phyloP scores from a whole-genome alignment of 2,113 vertebrate genomes.

The Entosphenus tridentatus region DNA sequence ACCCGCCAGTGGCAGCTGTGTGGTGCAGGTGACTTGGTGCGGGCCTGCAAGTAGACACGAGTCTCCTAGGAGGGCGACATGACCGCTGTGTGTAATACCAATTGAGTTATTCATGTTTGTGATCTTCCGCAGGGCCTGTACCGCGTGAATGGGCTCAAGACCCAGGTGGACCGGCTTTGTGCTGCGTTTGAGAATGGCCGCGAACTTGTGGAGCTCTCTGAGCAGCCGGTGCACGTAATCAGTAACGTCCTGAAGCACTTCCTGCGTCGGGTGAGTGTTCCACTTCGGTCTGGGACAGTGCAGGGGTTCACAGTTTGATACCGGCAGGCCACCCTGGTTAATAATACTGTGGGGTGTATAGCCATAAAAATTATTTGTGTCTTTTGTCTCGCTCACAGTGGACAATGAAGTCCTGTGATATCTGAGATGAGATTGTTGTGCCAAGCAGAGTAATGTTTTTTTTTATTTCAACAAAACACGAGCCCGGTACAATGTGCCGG shows the following conservation, averaged over 20 bases:
- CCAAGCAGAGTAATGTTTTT: not conserved
- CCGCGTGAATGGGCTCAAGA: slow-evolving; percentile 56
- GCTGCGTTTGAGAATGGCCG: slow-evolving; percentile 53
- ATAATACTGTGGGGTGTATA: not conserved
- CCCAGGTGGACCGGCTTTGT: slow-evolving; percentile 53
- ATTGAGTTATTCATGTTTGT: no score
- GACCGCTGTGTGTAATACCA: no score
- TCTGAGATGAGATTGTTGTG: no score
- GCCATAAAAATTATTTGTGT: no score
- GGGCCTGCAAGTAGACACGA: no score
- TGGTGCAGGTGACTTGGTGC: no score
- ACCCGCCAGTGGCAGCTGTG: no score
- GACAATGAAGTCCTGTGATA: no score
- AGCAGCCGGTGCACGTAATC: slow-evolving; percentile 62
- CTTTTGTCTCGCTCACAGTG: no score
- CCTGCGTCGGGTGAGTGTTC: slow-evolving; percentile 44
- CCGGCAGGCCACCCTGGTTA: not conserved
- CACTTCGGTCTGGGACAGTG: not conserved
- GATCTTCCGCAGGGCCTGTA: slow-evolving; percentile 42
- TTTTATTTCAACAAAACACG: not conserved
- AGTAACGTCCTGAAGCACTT: slow-evolving; percentile 61
- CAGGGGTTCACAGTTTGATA: not conserved
- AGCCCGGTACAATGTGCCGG: not conserved
- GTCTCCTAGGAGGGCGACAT: no score
- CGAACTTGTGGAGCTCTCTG: slow-evolving; percentile 49